Conservation (phyloP, 2,113 vertebrate genomes). For the Daphoenositta chrysoptera region DNA sequence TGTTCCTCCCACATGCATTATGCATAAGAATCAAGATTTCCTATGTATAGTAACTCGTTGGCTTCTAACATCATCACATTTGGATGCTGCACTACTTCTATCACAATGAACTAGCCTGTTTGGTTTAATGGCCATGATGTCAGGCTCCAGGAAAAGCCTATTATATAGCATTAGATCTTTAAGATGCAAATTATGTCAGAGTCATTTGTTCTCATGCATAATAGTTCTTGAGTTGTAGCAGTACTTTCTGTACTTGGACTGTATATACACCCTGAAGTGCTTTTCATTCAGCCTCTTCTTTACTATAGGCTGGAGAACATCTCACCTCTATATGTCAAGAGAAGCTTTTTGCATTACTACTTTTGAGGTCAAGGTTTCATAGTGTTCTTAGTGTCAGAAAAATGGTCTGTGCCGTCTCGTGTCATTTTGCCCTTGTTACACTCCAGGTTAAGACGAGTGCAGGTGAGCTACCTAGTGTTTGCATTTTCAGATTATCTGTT, state of each 20-base stretch:
- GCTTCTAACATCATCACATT: background rate
- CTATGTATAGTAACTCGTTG: background rate
- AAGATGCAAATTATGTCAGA: background rate
- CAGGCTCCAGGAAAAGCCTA: background rate
- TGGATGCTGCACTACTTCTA: background rate
- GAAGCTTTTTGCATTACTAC: background rate
- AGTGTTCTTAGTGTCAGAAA: background rate
- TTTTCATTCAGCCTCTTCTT: background rate
- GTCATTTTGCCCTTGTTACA: background rate
- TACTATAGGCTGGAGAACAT: background rate
- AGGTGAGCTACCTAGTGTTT: background rate
- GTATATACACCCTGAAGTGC: background rate
- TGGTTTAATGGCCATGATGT: background rate
- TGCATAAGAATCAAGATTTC: background rate
- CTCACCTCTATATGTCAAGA: background rate
- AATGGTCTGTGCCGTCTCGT: background rate
- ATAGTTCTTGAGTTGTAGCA: background rate
- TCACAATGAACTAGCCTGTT: background rate
- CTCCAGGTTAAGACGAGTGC: background rate
- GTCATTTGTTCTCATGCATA: background rate
- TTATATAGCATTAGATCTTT: background rate
- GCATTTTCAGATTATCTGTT: background rate
- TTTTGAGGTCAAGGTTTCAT: background rate
- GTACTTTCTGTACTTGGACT: background rate
- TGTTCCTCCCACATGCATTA: background rate